phyloP scores from a whole-genome alignment of 2,888 invertebrate genomes.

The Galerucella nymphaeae region DNA sequence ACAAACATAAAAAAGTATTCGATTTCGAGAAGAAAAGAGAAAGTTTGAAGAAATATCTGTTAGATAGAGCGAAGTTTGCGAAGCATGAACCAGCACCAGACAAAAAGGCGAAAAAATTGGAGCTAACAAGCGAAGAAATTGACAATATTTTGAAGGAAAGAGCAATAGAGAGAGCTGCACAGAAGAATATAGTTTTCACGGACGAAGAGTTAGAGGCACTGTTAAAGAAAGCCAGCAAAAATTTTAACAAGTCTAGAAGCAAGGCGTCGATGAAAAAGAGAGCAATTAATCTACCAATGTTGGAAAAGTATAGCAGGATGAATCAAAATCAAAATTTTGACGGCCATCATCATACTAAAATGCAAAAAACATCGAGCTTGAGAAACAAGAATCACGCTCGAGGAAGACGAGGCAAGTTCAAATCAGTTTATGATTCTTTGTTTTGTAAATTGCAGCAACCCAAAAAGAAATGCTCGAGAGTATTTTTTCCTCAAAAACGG shows the following conservation, averaged over 20 bases:
- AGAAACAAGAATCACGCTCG: constrained; percentile 10
- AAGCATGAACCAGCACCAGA: constrained; percentile 26
- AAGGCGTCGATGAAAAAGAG: constrained; percentile 41
- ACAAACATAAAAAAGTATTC: constrained; percentile 39
- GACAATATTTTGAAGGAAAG: constrained; percentile 56
- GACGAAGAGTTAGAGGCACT: constrained; percentile 56
- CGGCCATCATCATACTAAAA: neutral
- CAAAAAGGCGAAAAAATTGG: constrained; percentile 30
- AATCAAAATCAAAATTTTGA: neutral
- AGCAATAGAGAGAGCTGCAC: constrained; percentile 54
- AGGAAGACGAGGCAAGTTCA: constrained; percentile 23
- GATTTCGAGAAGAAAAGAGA: constrained; percentile 41
- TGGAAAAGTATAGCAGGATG: constrained; percentile 31
- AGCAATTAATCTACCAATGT: constrained; percentile 48
- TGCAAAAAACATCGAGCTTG: neutral
- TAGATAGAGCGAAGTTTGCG: constrained; percentile 28
- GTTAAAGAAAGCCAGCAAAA: constrained; percentile 53
- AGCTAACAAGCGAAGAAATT: constrained; percentile 51
- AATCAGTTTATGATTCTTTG: neutral
- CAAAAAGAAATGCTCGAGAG: neutral
- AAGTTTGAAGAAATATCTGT: constrained; percentile 35
- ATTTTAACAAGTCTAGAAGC: constrained; percentile 44
- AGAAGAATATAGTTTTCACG: constrained; percentile 54
- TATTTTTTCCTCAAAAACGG: neutral
- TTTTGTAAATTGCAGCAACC: constrained; percentile 1